Base-by-base conservation (phyloP, 2,888 invertebrate genomes). In the Lottia scabra region DNA sequence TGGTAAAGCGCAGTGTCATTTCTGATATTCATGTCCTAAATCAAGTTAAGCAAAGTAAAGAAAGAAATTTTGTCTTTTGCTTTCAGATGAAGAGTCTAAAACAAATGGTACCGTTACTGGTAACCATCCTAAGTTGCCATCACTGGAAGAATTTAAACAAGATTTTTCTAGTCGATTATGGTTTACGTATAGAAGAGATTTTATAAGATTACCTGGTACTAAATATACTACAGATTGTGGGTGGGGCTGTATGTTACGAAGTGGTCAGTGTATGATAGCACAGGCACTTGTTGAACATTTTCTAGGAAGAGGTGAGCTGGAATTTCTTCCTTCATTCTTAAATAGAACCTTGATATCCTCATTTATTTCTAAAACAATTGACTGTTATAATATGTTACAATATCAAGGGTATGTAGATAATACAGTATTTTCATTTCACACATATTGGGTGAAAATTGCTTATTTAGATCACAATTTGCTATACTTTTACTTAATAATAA, bases 191-290 rank as follows among this genome's bases (percentile, higher is more conserved):
- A 80, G 89, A 38, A 81, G 95, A 82, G 96, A 96, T 90, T 96
- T 97, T 88, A 95, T 95, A 8, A 92, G 92, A 12, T 92, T 96
- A 89, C 92, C 93, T 85, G 95, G 95, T 26, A 95, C 96, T 1
- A 93, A 92, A 75, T 94, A 94, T 81, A 96, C 95, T 1, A 94
- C 96, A 4, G 97, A 97, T 88, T 96, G 96, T 90, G 97, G 97
- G 4, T 97, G 97, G 97, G 97, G 97, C 0, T 97, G 97, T 86
- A 94, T 94, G 93, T 83, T 94, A 30, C 92, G 97, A 67, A 95
- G 95, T 90, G 96, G 96, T 12, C 97, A 97, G 90, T 97, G 97
- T 97, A 91, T 97, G 89, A 90, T 97, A 74, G 96, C 95, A 0
- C 96, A 97, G 89, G 96, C 95, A 15, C 90, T 97, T 72, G 92